These are phyloP conservation scores for Dermatemys mawii DNA, from an alignment of 2,113 vertebrate species.

Conservation along the genomic window DNA sequence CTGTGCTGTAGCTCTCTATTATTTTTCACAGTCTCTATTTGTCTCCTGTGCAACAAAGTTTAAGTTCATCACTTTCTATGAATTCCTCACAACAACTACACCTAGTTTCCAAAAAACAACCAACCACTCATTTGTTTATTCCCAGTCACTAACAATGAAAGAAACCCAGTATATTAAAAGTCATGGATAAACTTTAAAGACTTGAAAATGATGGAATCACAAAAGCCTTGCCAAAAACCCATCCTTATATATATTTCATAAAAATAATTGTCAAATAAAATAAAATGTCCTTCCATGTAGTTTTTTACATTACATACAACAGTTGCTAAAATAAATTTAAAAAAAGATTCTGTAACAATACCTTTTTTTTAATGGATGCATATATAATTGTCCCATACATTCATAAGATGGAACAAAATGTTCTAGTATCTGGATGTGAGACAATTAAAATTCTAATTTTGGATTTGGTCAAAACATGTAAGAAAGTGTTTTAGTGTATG, in stretches of 20 bases:
- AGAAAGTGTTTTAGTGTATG: background rate
- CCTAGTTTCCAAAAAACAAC: background rate
- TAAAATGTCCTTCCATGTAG: background rate
- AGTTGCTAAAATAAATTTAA: slow-evolving; percentile 29
- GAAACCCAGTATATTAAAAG: background rate
- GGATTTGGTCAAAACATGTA: slow-evolving; percentile 33
- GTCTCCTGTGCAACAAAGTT: background rate
- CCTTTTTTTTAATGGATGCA: background rate
- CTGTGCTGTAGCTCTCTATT: background rate
- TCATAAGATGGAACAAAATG: slow-evolving; percentile 45
- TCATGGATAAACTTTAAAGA: background rate
- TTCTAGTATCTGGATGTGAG: slow-evolving; percentile 18
- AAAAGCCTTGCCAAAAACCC: background rate
- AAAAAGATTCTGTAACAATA: background rate
- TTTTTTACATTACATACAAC: slow-evolving; percentile 15
- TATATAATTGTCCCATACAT: background rate
- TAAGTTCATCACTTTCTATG: background rate
- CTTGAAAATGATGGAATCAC: background rate
- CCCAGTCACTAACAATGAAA: background rate
- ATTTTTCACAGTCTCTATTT: slow-evolving; percentile 8
- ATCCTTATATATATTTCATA: background rate
- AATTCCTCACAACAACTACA: background rate
- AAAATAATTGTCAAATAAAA: background rate
- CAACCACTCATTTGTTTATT: background rate
- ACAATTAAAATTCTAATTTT: slow-evolving; percentile 35